phyloP scores from a whole-genome alignment of 2,797 vertebrate genomes.

The Pipistrellus kuhlii region DNA sequence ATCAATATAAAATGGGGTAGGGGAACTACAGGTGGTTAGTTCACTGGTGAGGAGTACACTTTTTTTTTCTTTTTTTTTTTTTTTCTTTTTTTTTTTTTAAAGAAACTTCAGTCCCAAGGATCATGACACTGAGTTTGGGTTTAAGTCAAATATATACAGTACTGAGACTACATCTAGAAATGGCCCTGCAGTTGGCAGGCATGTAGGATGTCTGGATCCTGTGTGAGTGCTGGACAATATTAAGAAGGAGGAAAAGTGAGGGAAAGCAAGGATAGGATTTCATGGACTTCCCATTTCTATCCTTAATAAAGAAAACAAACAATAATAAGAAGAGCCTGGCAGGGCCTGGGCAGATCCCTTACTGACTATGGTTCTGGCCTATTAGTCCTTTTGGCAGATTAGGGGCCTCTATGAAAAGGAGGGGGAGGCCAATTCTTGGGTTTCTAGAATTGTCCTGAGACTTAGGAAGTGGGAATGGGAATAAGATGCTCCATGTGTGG shows the following conservation, averaged over 20 bases:
- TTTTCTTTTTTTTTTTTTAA: too few relatives aligned
- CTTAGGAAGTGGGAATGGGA: not conserved
- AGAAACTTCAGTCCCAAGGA: too few relatives aligned
- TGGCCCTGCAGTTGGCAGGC: not conserved
- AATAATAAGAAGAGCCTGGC: not conserved
- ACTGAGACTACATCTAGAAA: not conserved
- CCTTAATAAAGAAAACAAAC: not conserved
- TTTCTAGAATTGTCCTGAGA: conserved; percentile 4
- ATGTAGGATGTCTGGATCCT: not conserved
- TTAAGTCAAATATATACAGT: too few relatives aligned
- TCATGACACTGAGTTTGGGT: too few relatives aligned
- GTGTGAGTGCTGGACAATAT: not conserved
- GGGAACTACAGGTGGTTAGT: too few relatives aligned
- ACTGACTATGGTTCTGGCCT: not conserved
- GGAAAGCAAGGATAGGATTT: not conserved
- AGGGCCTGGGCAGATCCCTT: not conserved
- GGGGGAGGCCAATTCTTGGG: not conserved
- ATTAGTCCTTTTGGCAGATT: not conserved
- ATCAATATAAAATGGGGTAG: not conserved
- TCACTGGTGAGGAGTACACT: too few relatives aligned
- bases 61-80: too few relatives aligned
- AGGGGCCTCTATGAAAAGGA: not conserved
- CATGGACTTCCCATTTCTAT: not conserved
- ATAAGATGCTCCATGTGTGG: not conserved
- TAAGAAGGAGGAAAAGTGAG: not conserved